phyloP scores from a whole-genome alignment of 2,797 vertebrate species.

The Aldrovandia affinis region DNA sequence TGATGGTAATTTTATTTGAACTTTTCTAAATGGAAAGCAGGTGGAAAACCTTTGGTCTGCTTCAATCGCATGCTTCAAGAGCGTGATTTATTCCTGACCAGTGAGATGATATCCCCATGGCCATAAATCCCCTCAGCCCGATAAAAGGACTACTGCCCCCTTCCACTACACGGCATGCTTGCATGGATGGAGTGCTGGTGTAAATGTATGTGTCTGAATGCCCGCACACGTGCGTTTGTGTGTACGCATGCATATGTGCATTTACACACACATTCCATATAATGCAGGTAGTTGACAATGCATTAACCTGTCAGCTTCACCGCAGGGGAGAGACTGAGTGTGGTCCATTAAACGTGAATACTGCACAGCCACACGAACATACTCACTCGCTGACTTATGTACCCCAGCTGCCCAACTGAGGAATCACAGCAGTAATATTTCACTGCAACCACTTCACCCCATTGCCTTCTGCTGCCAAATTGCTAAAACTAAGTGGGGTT shows the following conservation, averaged over 20 bases:
- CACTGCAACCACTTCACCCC: too few relatives aligned
- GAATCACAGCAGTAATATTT: too few relatives aligned
- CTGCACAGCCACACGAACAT: not conserved
- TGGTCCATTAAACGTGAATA: not conserved
- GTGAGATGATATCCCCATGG: not conserved
- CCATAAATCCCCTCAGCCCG: not conserved
- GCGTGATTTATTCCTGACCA: not conserved
- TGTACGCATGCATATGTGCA: not conserved
- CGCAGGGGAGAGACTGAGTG: not conserved
- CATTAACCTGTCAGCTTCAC: not conserved
- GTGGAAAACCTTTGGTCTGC: not conserved
- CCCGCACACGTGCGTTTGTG: not conserved
- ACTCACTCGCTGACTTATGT: not conserved
- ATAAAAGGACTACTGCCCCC: not conserved
- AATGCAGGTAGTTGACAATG: constrained; percentile 6
- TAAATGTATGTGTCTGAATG: not conserved
- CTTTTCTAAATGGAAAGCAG: not conserved
- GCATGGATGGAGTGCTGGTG: not conserved
- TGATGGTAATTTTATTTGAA: not conserved
- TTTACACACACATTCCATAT: not conserved
- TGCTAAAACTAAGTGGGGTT: too few relatives aligned
- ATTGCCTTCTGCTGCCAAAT: too few relatives aligned
- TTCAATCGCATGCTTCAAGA: not conserved
- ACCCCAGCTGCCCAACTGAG: not conserved
- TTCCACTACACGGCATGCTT: not conserved